Conservation (phyloP, 2,888 invertebrate species). For the Chirona hameri region DNA sequence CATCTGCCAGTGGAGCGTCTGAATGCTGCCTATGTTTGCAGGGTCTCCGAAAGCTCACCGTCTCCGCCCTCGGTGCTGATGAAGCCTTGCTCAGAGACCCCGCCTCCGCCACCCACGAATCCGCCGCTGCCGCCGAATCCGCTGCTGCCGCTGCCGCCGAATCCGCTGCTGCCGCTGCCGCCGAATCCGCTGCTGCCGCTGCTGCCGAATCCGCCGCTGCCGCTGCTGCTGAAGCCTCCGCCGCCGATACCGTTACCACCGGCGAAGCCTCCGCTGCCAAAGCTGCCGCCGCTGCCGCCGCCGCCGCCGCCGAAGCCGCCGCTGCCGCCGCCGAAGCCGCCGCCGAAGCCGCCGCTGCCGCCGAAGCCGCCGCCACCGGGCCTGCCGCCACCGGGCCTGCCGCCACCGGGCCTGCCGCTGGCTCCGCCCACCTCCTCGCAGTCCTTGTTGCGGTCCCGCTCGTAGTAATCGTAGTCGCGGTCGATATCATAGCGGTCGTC, state of each 20-base stretch:
- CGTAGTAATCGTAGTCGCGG: conserved; percentile 63
- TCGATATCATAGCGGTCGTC: conserved; percentile 79
- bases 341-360: background rate
- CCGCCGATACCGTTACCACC: background rate
- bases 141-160: background rate
- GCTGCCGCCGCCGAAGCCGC: background rate
- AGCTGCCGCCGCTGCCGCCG: background rate
- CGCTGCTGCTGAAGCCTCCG: background rate
- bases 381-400: background rate
- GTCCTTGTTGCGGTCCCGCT: conserved; percentile 52
- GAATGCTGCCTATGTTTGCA: too few relatives aligned
- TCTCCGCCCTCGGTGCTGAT: conserved; percentile 49
- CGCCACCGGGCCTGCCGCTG: too few relatives aligned
- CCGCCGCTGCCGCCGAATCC: background rate
- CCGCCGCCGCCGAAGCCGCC: background rate
- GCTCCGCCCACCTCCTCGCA: background rate
- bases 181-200: background rate
- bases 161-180: background rate
- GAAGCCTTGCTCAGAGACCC: background rate
- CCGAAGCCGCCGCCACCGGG: background rate
- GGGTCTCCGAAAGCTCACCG: conserved; percentile 55
- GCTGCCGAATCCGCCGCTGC: background rate
- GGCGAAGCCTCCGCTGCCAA: background rate
- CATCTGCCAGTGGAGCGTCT: too few relatives aligned
- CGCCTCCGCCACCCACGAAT: background rate